Base-by-base conservation (phyloP, 2,797 vertebrate species). In the Jordanella pulchra region DNA sequence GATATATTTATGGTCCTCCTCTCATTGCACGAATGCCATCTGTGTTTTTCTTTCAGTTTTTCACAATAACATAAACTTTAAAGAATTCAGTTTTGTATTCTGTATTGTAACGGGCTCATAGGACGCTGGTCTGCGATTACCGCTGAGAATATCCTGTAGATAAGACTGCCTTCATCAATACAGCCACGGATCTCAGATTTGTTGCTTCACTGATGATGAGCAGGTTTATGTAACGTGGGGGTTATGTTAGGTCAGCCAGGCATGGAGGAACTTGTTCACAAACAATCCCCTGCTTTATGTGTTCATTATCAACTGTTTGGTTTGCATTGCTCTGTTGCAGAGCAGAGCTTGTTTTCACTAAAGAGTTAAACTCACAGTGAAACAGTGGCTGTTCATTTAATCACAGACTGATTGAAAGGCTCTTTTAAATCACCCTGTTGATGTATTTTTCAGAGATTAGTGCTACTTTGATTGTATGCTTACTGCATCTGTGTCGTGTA, bases 171-270 rank as follows among this genome's bases (percentile, higher is more conserved):
- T 82, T 63, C 50, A 44, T 65, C 45, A 32, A 1, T 63, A 27
- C 39, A 61, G 47, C 1, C 7, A 27, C 35, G 39, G 25, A 44
- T 68, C 47, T 72, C 65, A 30, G 66, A 73, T 82, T 64, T 72
- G 72, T 32, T 4, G 51, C 78, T 64, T 55, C 69, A 65, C 45
- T 0, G 45, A 76, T 76, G 81, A 74, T 73, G 67, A 71, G 67
- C 35, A 11, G 69, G 68, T 91, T n/a, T 87, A 89, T 75, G 76
- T 84, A 92, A 92, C 28, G 45, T 30, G 15, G 44, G n/a, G 45
- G 78, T 90, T 89, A 85, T 53, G 53, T 72, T 87, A 90, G 55
- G 56, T 17, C 14, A 56, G 55, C 60, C 9, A 11, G 50, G 64
- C 78, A 69, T 2, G 48, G 65, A 77, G 77, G 51, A 77, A 47